Evolutionary conservation across 2,888 invertebrate genomes (phyloP).

Genomic region (Baronia brevicornis): DNA sequence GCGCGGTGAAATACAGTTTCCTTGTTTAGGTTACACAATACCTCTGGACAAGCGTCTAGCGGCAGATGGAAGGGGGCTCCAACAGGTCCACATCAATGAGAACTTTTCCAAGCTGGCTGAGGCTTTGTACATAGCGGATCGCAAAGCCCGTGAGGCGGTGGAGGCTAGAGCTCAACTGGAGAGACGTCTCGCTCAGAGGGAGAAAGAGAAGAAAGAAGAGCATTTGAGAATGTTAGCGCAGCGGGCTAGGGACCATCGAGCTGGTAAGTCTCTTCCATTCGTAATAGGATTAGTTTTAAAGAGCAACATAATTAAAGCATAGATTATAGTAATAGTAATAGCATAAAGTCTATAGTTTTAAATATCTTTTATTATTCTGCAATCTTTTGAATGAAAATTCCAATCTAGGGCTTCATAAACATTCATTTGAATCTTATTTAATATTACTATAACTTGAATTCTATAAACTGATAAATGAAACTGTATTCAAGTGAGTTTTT

Average conservation of each 20-base stretch:
- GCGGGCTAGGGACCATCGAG: slow-evolving; percentile 95
- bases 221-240: slow-evolving; percentile 94
- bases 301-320: too few relatives aligned
- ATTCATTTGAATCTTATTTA: too few relatives aligned
- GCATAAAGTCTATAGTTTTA: too few relatives aligned
- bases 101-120: slow-evolving; percentile 99
- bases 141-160: slow-evolving; percentile 97
- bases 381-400: too few relatives aligned
- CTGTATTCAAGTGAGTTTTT: too few relatives aligned
- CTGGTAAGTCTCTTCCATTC: slow-evolving; percentile 78
- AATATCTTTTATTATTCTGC: too few relatives aligned
- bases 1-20: too few relatives aligned
- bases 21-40: slow-evolving; percentile 94
- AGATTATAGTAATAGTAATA: too few relatives aligned
- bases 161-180: slow-evolving; percentile 97
- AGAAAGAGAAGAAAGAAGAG: slow-evolving; percentile 98
- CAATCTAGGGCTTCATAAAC: too few relatives aligned
- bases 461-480: too few relatives aligned
- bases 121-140: slow-evolving; percentile 97
- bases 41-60: slow-evolving; percentile 98
- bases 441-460: too few relatives aligned
- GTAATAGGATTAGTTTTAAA: background rate
- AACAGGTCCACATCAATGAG: slow-evolving; percentile 98
- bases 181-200: slow-evolving; percentile 96
- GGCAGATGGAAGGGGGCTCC: slow-evolving; percentile 97